phyloP scores from a whole-genome alignment of 2,113 vertebrate species.

The Rhadina sibilatrix region DNA sequence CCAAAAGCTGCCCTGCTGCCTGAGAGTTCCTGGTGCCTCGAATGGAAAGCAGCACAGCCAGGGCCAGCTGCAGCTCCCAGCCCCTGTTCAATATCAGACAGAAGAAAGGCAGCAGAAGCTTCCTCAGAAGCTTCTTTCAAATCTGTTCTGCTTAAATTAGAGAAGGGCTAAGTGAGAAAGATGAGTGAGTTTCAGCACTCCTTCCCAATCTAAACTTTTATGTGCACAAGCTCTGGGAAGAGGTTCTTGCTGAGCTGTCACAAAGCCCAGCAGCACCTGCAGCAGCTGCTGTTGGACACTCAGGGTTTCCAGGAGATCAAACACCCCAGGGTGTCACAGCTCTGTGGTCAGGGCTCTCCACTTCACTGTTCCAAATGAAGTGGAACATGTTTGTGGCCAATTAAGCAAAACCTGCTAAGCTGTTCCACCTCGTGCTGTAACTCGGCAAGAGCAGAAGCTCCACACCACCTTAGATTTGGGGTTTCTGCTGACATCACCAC shows the following conservation, averaged over 20 bases:
- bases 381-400: constrained; percentile 46
- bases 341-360: constrained; percentile 35
- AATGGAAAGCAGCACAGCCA: background rate
- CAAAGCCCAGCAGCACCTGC: background rate
- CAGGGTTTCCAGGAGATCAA: constrained; percentile 69
- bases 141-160: background rate
- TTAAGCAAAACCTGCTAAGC: background rate
- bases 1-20: background rate
- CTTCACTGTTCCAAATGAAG: constrained; percentile 47
- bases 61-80: background rate
- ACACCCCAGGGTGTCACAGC: background rate
- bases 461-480: background rate
- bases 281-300: constrained; percentile 41
- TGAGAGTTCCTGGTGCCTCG: background rate
- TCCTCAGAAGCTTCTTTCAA: background rate
- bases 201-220: background rate
- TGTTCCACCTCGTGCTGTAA: background rate
- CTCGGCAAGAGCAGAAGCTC: background rate
- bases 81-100: accelerated
- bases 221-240: background rate
- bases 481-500: background rate
- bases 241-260: background rate
- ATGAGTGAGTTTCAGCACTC: accelerated
- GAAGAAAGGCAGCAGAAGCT: background rate
- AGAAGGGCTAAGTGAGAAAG: background rate